Evolutionary conservation across 2,113 vertebrate species (phyloP).

Genomic region (Etheostoma spectabile): DNA sequence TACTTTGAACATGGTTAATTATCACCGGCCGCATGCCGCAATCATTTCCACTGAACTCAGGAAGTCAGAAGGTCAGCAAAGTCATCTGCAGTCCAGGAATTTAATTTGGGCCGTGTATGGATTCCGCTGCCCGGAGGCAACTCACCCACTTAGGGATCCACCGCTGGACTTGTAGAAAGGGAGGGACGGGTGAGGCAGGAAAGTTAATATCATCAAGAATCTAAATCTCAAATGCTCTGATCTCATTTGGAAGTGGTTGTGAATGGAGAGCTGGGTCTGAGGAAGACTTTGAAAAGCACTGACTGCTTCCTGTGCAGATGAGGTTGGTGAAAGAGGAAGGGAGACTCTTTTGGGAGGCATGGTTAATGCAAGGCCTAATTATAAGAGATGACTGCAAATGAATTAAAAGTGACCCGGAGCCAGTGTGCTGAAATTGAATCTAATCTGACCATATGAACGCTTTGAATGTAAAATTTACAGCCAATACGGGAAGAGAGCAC

Average conservation of each 20-base stretch:
- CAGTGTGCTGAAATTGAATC: slow-evolving; percentile 65
- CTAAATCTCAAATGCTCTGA: slow-evolving; percentile 82
- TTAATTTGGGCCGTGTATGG: slow-evolving; percentile 64
- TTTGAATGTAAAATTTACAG: slow-evolving; percentile 56
- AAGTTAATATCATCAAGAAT: slow-evolving; percentile 81
- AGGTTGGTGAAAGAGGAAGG: slow-evolving; percentile 45
- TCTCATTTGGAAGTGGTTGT: slow-evolving; percentile 78
- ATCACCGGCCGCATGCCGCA: slow-evolving; percentile 48
- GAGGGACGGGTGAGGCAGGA: slow-evolving; percentile 41
- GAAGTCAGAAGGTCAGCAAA: slow-evolving; percentile 74
- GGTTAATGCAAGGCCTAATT: slow-evolving; percentile 73
- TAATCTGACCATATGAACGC: slow-evolving; percentile 64
- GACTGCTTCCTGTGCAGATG: slow-evolving; percentile 53
- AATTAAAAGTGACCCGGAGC: slow-evolving; percentile 79
- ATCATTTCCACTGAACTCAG: slow-evolving; percentile 59
- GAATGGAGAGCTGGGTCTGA: slow-evolving; percentile 40
- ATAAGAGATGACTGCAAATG: slow-evolving; percentile 62
- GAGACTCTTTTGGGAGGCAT: slow-evolving; percentile 59
- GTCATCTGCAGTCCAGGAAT: slow-evolving; percentile 63
- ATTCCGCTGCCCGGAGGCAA: slow-evolving; percentile 61
- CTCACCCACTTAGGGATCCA: slow-evolving; percentile 56
- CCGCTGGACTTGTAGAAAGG: slow-evolving; percentile 42
- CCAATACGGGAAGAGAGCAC: slow-evolving; percentile 13
- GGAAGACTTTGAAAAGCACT: slow-evolving; percentile 65
- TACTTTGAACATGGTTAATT: slow-evolving; percentile 70